phyloP scores from a whole-genome alignment of 2,888 invertebrate species.

The Eurytoma californica region DNA sequence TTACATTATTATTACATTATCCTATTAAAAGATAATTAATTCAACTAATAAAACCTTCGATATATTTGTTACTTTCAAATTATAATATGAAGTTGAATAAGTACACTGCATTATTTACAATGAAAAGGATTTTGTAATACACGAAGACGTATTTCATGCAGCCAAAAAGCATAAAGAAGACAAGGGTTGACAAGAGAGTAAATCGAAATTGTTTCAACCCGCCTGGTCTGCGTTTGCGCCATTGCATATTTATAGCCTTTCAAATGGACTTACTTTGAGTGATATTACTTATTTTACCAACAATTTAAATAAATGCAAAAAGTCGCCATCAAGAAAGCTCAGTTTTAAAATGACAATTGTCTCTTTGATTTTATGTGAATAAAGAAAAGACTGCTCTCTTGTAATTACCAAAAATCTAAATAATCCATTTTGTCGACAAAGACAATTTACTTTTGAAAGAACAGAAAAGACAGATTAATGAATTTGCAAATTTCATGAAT shows the following conservation, averaged over 20 bases:
- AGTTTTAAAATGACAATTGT: background rate
- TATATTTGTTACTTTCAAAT: no score
- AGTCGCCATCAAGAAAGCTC: background rate
- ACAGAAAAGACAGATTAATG: no score
- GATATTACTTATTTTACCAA: background rate
- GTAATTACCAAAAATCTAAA: no score
- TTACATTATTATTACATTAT: no score
- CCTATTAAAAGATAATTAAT: no score
- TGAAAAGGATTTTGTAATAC: background rate
- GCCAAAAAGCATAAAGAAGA: slow-evolving; percentile 3
- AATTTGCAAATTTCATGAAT: no score
- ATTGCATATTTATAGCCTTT: slow-evolving; percentile 32
- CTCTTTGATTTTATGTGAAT: background rate
- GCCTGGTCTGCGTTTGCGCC: background rate
- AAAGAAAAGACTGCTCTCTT: background rate
- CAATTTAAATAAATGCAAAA: background rate
- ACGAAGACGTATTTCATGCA: background rate
- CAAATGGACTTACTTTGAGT: slow-evolving; percentile 8
- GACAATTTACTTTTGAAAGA: no score
- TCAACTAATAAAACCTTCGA: no score
- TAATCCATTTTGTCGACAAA: no score
- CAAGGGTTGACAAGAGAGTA: slow-evolving; percentile 29
- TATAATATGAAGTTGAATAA: no score
- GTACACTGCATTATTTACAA: background rate
- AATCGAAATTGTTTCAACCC: slow-evolving; percentile 20